Percentiles rank a stretch among this genome's conserved stretches.
phyloP scores from a whole-genome alignment of 1,140 invertebrate species.

The Leptinotarsa defecta region DNA sequence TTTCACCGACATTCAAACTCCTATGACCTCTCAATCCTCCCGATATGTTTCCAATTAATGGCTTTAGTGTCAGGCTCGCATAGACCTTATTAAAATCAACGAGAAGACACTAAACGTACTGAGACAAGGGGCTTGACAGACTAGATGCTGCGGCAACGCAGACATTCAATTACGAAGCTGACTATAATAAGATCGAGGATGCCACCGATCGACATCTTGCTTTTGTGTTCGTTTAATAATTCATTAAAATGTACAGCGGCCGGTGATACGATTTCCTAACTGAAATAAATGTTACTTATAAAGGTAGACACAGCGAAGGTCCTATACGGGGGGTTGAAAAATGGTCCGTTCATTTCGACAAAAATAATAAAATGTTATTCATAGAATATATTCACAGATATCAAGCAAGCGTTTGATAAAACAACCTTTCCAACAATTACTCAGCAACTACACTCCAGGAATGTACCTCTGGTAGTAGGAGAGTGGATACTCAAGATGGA shows the following conservation, averaged over 20 bases:
- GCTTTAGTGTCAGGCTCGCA: conserved; percentile 13
- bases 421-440: too few species aligned
- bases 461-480: too few species aligned
- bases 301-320: too few species aligned
- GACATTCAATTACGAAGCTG: conserved; percentile 22
- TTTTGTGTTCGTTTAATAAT: conserved; percentile 20
- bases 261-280: neutral
- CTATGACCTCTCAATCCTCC: conserved; percentile 16
- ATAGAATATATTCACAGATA: too few species aligned
- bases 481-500: too few species aligned
- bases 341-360: too few species aligned
- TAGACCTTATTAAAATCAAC: conserved; percentile 23
- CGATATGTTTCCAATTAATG: conserved; percentile 16
- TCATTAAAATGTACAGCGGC: conserved; percentile 9
- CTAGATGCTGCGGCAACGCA: neutral
- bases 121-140: conserved; percentile 11
- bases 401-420: too few species aligned
- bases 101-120: conserved; percentile 15
- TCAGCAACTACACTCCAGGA: too few species aligned
- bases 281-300: too few species aligned
- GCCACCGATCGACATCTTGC: conserved; percentile 14
- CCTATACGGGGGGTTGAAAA: too few species aligned
- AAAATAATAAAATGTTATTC: too few species aligned
- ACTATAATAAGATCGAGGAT: conserved; percentile 23
- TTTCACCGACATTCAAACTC: conserved; percentile 6